Base-by-base conservation (phyloP, 1,140 invertebrate genomes). In the Laodelphax striatellus region DNA sequence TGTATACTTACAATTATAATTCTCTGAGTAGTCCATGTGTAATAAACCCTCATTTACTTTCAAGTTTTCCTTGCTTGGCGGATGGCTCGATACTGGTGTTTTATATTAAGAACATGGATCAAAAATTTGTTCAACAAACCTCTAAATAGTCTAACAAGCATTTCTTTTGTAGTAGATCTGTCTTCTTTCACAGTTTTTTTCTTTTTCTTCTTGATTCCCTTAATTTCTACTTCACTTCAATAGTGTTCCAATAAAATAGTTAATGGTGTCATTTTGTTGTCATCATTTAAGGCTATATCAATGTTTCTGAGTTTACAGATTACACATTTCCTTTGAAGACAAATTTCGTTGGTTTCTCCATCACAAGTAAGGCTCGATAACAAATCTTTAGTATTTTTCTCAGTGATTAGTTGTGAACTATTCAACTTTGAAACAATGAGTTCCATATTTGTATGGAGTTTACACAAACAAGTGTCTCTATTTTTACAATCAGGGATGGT, bases 1-100 rank as follows among this genome's bases (percentile, higher is more conserved):
- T 34, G 57, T 56, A 62, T 72, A 72, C 62, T 73, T 72, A 28
- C 63, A 68, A 19, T 44, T 63, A 60, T 69, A 71, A 58, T 73
- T 73, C 61, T 73, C 65, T 28, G 63, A 64, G 62, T 72, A 72
- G 58, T 72, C 70, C 50, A 71, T 66, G 44, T 70, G 67, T 16
- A 72, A 66, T 38, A 69, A 60, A 24, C 65, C 50, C 58, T 71
- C 67, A 58, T 67, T 62, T 60, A 63, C 60, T 43, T 56, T 64
- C 57, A 71, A 62, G 58, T 69, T 70, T 28, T 70, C 56, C 63
- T 66, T 68, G 16, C 68, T 24, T 66, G 59, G 58, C 64, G 65
- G 57, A 69, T 64, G 13, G 52, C 53, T 57, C 68, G 65, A 31
- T 66, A 62, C 58, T 73, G 66, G 59, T 68, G 65, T 14, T 53